Base-by-base conservation (phyloP, 1,140 invertebrate genomes). In the Drosophila triauraria region DNA sequence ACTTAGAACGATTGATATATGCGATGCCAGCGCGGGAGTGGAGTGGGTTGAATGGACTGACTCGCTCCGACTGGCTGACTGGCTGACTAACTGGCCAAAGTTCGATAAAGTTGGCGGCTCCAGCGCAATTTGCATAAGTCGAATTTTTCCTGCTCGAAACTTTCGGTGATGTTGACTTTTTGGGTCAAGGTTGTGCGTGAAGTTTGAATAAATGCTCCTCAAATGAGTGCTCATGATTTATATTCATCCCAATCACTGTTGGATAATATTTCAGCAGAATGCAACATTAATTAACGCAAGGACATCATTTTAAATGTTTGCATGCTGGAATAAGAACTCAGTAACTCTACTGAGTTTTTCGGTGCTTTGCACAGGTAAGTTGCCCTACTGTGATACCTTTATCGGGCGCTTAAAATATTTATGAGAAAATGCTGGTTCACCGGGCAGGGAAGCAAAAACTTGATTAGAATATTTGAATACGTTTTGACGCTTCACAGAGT, bases 1-100 rank as follows among this genome's bases (percentile, higher is more conserved):
- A 87, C 74, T 80, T 83, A 59, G 77, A 75, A 44, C 83, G 76
- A 87, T 87, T 87, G 84, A 88, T 88, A 87, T 83, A 87, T 75
- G 82, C 76, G 68, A 81, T 82, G 62, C 47, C 40, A 43, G 51
- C n/a, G 62, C 25, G 48, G 53, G 46, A 56, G 70, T 32, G 53
- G 44, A 56, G 68, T 35, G 63, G 64, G 57, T 81, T 82, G 83
- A 72, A 87, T 91, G 71, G 75, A 86, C 81, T 80, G 71, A 71
- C 80, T 68, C 32, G 40, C 40, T 54, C 65, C 25, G 23, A 35
- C 38, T 68, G 53, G 54, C 20, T 62, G 56, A 25, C 38, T 44
- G 40, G 25, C 6, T 32, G 42, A 32, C 43, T 15, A 32, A 23
- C 35, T 44, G 47, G 53, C 54, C 61, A 27, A 79, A 77, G 60